Evolutionary conservation across 2,113 vertebrate genomes (phyloP).

Genomic region (Petrocephalus zakoni): DNA sequence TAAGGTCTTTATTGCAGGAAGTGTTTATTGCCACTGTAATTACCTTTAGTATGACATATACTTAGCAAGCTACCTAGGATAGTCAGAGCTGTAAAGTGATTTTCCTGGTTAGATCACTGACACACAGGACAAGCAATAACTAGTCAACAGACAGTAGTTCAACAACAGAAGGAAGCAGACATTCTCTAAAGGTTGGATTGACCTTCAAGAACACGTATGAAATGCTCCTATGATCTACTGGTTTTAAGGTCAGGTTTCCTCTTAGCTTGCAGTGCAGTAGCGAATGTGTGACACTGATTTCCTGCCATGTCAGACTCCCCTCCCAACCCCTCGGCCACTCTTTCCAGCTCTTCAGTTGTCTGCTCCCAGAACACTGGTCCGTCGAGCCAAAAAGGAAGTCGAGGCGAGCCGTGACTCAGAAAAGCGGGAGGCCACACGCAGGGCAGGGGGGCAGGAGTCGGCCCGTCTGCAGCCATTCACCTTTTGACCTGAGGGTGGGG

Average conservation of each 20-base stretch:
- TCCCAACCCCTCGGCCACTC: neutral
- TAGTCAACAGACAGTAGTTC: neutral
- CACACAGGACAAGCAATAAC: neutral
- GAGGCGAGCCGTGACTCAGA: neutral
- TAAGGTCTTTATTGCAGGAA: neutral
- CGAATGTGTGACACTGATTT: neutral
- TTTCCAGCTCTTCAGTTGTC: neutral
- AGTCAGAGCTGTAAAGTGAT: neutral
- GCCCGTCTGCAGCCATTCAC: neutral
- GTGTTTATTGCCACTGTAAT: neutral
- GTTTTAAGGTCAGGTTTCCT: neutral
- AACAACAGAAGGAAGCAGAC: neutral
- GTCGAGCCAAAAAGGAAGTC: neutral
- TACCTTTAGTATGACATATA: neutral
- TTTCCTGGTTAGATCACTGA: neutral
- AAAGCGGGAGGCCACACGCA: neutral
- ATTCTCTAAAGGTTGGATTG: neutral
- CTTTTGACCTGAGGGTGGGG: neutral
- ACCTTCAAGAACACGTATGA: neutral
- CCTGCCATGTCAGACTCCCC: neutral
- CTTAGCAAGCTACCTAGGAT: neutral
- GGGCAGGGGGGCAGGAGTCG: neutral
- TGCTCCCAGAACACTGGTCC: neutral
- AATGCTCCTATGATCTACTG: neutral
- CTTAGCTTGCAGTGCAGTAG: neutral